These are phyloP conservation scores for Clarias batrachus DNA, from an alignment of 2,113 vertebrate genomes.

Conservation along the genomic window DNA sequence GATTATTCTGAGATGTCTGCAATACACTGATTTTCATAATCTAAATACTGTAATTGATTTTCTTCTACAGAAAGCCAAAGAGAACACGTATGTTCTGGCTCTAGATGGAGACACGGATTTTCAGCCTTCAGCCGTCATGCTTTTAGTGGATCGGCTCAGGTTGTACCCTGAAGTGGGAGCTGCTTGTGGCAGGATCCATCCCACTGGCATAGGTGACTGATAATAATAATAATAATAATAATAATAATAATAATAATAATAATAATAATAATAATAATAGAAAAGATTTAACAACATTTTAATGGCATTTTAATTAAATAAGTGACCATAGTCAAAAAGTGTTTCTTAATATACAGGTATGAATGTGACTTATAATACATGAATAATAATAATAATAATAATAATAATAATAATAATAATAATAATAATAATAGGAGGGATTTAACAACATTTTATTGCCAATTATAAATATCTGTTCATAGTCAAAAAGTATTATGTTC, in stretches of 20 bases:
- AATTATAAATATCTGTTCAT: neutral
- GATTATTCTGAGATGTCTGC: neutral
- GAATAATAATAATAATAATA: too few relatives aligned
- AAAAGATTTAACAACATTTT: too few relatives aligned
- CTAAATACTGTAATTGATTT: neutral
- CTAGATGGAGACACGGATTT: constrained; percentile 76
- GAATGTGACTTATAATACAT: too few relatives aligned
- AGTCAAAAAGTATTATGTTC: neutral
- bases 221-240: too few relatives aligned
- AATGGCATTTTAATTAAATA: too few relatives aligned
- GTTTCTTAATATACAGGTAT: too few relatives aligned
- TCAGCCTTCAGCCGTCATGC: constrained; percentile 69
- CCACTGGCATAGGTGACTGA: constrained; percentile 70
- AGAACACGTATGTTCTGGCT: constrained; percentile 72
- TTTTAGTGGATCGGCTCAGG: constrained; percentile 71
- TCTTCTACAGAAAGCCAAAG: constrained; percentile 60
- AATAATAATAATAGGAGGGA: too few relatives aligned
- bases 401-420: too few relatives aligned
- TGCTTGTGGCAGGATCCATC: constrained; percentile 75
- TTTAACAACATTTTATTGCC: neutral
- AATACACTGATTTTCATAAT: neutral
- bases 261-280: too few relatives aligned
- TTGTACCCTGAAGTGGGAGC: constrained; percentile 51
- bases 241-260: neutral
- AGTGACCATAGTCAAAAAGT: too few relatives aligned